Evolutionary conservation across 2,113 vertebrate genomes (phyloP), one percentile per base, ranked within the genome.

Genomic region (Pampusana beccarii): DNA sequence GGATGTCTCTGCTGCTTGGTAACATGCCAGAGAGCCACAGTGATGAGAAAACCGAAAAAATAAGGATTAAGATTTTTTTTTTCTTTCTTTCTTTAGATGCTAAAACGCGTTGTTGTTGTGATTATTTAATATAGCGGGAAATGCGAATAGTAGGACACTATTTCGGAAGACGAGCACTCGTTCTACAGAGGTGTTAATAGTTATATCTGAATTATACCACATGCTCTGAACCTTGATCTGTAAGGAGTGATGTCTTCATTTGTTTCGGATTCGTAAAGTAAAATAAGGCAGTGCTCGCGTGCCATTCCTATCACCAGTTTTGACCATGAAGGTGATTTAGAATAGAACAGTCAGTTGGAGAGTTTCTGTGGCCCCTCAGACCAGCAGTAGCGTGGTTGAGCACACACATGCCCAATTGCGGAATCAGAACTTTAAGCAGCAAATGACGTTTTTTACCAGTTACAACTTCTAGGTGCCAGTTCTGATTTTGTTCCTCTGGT

Each of bases 401-500:
- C 2, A 1, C 34, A 25, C 2, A 1, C 7, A 5, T 3, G 17
- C 44, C 11, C 38, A 5, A n/a, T 29, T 60, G 23, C 51, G 48
- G 42, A 29, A 36, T 16, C 16, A 18, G 67, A 88, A 46, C 36
- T 54, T 78, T 23, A 65, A 57, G 46, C 31, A 80, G 23, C 34
- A 81, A 46, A 8, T 25, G 25, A 40, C 42, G 38, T 44, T 67
- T 77, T 40, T 4, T 18, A 26, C 57, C 11, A 24, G 29, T 20
- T 82, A 48, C 6, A 40, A 26, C 36, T 57, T 67, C 13, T n/a
- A 74, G 38, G 23, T 74, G 40, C 38, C 7, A 10, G 24, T 60
- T 60, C 16, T 0, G 36, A 23, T 74, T 74, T 80, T 84, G 9
- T 70, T 74, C 16, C 21, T 74, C 51, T 28, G 29, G 7, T 57